These are phyloP conservation scores for Oeneis ivallda DNA, from an alignment of 2,888 invertebrate species.

Conservation along the genomic window DNA sequence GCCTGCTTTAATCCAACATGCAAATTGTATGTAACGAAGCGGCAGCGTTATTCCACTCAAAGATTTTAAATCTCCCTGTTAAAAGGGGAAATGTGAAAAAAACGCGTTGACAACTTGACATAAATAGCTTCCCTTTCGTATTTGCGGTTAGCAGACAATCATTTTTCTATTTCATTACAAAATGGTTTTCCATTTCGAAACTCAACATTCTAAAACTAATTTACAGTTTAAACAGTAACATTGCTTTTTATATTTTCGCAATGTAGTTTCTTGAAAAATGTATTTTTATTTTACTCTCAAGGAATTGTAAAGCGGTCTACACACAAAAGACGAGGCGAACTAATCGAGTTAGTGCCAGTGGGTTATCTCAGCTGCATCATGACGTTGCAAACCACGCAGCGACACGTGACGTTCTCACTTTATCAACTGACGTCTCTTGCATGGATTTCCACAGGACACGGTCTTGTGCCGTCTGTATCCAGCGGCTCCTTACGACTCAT, in stretches of 20 bases:
- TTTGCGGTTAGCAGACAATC: conserved; percentile 22
- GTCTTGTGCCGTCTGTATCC: too few relatives aligned
- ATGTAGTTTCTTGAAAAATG: not conserved
- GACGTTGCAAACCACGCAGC: too few relatives aligned
- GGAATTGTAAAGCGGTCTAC: too few relatives aligned
- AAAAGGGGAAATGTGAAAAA: conserved; percentile 18
- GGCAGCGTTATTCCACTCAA: conserved; percentile 5
- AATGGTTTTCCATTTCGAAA: conserved; percentile 11
- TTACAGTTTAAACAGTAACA: not conserved
- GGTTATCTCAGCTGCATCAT: too few relatives aligned
- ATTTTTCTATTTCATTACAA: conserved; percentile 27
- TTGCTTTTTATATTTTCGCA: not conserved
- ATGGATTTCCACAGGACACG: too few relatives aligned
- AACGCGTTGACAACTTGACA: conserved; percentile 34
- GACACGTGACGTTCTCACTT: too few relatives aligned
- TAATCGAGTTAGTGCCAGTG: too few relatives aligned
- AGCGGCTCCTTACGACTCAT: too few relatives aligned
- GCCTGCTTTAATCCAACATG: not conserved
- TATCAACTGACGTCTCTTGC: too few relatives aligned
- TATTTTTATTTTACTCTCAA: not conserved
- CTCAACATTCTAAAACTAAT: not conserved
- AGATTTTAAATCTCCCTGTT: conserved; percentile 10
- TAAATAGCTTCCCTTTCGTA: conserved; percentile 28
- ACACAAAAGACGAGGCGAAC: too few relatives aligned
- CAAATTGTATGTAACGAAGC: not conserved